Evolutionary conservation across 2,888 invertebrate genomes (phyloP).

Genomic region (Caenorhabditis sp.): DNA sequence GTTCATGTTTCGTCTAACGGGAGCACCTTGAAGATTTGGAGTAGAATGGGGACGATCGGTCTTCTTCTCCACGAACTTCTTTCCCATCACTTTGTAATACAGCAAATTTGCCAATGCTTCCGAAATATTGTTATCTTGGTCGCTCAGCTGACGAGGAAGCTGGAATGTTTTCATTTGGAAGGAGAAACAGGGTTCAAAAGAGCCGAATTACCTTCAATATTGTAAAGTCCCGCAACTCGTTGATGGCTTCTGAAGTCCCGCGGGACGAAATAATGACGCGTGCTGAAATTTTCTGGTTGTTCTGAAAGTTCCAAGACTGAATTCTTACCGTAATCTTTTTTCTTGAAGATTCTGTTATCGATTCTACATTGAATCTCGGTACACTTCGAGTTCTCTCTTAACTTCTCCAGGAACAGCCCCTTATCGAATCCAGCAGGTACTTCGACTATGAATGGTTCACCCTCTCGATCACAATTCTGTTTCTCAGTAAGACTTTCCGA

Average conservation of each 20-base stretch:
- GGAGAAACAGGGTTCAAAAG: not conserved
- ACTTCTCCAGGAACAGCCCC: not conserved
- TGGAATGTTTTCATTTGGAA: not conserved
- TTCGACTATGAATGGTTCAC: conserved; percentile 52
- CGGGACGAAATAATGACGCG: not conserved
- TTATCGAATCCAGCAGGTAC: conserved; percentile 34
- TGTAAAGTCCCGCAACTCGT: not conserved
- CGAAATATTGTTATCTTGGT: not conserved
- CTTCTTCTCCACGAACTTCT: not conserved
- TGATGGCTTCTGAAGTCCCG: conserved; percentile 14
- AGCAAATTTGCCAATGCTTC: not conserved
- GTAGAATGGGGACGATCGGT: too few relatives aligned
- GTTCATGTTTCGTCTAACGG: too few relatives aligned
- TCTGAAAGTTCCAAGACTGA: not conserved
- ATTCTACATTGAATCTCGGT: conserved; percentile 19
- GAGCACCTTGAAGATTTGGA: too few relatives aligned
- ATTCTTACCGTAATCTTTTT: not conserved
- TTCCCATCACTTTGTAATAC: conserved; percentile 5
- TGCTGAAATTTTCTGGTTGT: not conserved
- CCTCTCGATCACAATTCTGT: conserved; percentile 33
- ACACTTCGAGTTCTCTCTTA: conserved; percentile 23
- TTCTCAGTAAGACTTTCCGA: conserved; percentile 3
- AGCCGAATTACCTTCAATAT: not conserved
- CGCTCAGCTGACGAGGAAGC: not conserved
- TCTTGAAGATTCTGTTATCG: not conserved